phyloP scores from a whole-genome alignment of 2,113 vertebrate genomes.

The Struthio camelus region DNA sequence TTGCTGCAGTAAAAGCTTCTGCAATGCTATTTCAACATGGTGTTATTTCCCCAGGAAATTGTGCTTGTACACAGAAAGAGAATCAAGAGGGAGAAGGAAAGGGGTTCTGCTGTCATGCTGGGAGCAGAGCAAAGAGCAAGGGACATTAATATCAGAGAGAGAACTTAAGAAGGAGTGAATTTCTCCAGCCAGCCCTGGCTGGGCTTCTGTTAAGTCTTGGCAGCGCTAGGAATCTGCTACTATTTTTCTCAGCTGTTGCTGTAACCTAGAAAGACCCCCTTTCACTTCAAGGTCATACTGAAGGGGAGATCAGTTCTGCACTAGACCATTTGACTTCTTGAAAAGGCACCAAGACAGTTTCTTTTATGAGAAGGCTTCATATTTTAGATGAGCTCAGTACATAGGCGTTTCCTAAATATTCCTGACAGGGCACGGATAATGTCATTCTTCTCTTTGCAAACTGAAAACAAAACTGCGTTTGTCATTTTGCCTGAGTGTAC shows the following conservation, averaged over 20 bases:
- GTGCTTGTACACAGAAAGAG: background rate
- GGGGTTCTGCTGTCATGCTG: background rate
- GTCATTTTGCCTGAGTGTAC: background rate
- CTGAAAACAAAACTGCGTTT: background rate
- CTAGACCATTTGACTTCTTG: background rate
- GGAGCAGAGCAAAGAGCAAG: background rate
- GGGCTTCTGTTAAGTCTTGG: slow-evolving; percentile 15
- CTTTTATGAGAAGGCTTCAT: background rate
- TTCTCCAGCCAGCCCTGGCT: background rate
- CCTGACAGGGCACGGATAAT: background rate
- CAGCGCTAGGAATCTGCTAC: background rate
- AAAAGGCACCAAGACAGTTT: background rate
- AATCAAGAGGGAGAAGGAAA: background rate
- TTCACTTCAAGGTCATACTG: background rate
- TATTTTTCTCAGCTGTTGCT: slow-evolving; percentile 51
- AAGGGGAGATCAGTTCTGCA: background rate
- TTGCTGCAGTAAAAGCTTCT: background rate
- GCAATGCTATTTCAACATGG: background rate
- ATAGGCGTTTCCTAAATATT: background rate
- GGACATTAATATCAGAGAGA: background rate
- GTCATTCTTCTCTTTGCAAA: background rate
- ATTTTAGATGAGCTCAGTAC: background rate
- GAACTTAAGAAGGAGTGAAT: background rate
- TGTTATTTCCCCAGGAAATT: background rate
- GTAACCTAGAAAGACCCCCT: background rate